Evolutionary conservation across 2,113 vertebrate species (phyloP).

Genomic region (Tachycineta bicolor): DNA sequence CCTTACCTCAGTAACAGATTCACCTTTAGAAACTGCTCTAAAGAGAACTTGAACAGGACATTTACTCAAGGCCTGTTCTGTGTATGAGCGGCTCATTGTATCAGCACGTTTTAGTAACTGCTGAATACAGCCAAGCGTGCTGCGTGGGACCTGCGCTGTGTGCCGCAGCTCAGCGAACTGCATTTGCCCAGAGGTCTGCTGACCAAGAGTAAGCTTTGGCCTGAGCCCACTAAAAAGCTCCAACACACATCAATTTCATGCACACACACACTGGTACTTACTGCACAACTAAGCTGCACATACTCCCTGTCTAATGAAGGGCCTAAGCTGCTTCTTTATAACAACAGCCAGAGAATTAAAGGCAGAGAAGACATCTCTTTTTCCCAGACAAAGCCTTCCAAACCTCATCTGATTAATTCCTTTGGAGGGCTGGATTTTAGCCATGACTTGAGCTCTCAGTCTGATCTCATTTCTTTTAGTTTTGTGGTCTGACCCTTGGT

Average conservation of each 20-base stretch:
- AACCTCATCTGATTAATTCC: background rate
- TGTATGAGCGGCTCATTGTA: background rate
- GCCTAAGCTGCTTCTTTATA: background rate
- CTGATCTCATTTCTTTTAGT: background rate
- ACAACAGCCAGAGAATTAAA: background rate
- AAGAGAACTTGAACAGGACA: background rate
- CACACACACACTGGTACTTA: background rate
- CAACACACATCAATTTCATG: background rate
- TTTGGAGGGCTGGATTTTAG: background rate
- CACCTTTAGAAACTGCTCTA: background rate
- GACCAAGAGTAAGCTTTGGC: background rate
- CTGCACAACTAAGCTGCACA: background rate
- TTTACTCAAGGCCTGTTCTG: background rate
- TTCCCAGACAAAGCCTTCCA: background rate
- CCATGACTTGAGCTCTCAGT: background rate
- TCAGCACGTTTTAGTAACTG: rapidly evolving
- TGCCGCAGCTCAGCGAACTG: background rate
- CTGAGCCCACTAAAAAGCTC: background rate
- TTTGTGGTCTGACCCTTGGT: background rate
- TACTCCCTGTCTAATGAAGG: background rate
- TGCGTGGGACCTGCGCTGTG: background rate
- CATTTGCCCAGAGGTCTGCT: background rate
- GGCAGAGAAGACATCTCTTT: background rate
- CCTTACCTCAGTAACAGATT: background rate
- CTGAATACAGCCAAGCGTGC: background rate